Conservation (phyloP, 23 tunicate species). For the Phallusia fumigata region DNA sequence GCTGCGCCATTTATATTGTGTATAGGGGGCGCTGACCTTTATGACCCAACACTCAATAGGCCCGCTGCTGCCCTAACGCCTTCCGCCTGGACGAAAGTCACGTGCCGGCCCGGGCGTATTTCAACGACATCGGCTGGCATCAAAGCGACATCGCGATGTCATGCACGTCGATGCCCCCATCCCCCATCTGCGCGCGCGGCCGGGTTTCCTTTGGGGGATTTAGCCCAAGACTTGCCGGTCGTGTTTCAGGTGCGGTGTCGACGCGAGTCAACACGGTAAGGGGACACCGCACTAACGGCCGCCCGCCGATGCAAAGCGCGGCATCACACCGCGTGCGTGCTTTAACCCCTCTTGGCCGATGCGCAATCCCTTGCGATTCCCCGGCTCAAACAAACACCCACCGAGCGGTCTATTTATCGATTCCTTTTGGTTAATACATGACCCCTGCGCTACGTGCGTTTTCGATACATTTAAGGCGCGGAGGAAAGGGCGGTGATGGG, state of each 20-base stretch:
- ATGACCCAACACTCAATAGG: neutral
- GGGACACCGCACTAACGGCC: slow-evolving; percentile 47
- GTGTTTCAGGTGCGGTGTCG: slow-evolving; percentile 55
- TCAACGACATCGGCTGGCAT: neutral
- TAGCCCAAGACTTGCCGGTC: slow-evolving; percentile 22
- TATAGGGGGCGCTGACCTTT: neutral
- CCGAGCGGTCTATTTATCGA: neutral
- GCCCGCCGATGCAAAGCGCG: neutral
- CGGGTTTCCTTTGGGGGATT: slow-evolving; percentile 16
- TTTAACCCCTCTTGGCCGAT: neutral
- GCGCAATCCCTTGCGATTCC: neutral
- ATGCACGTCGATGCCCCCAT: neutral
- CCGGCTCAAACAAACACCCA: slow-evolving; percentile 1
- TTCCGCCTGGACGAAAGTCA: slow-evolving; percentile 7
- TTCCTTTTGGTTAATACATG: neutral
- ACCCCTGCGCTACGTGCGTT: neutral
- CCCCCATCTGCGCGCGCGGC: slow-evolving; percentile 11
- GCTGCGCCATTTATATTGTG: no score
- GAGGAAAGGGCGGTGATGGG: slow-evolving; percentile 1
- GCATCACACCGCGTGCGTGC: neutral
- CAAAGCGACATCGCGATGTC: slow-evolving; percentile 14
- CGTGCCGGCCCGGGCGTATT: slow-evolving; percentile 1
- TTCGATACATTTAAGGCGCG: neutral
- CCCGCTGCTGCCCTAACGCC: neutral
- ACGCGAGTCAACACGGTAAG: slow-evolving; percentile 59